Base-by-base conservation (phyloP, 2,888 invertebrate species). In the Salticus scenicus region DNA sequence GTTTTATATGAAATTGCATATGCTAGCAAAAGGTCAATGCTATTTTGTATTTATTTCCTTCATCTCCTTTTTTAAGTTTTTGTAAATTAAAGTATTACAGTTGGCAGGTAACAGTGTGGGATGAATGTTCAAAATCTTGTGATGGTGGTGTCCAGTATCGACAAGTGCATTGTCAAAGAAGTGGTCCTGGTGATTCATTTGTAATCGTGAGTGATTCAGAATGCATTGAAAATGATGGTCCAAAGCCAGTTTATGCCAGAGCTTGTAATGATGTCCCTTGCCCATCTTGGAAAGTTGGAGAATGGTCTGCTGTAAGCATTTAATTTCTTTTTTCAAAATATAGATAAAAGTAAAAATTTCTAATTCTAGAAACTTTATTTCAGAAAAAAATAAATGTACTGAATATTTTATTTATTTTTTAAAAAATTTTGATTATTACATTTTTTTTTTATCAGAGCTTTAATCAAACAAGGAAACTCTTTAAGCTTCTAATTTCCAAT, bases 211-310 rank as follows among this genome's bases (percentile, higher is more conserved):
- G 94, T 41, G 96, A 97, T 88, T 92, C 93, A 8, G 94, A 94
- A 87, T 98, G 97, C 90, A 92, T 94, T 57, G 93, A 94, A 66
- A 91, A 92, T 24, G 92, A 93, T 0, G 95, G 95, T 0, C 93
- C 94, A 0, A 95, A 95, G 90, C 96, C 96, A 0, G 92, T 93
- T 5, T 92, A 93, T 14, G 93, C 93, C 82, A 94, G 95, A 90
- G 93, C 93, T 76, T 98, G 98, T 91, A 96, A 93, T 76, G 94
- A 95, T 83, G 93, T 94, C 33, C 93, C 94, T 28, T 98, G 98
- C 90, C 97, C 98, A 0, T 93, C 93, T 74, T 98, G 97, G 95
- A 95, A 96, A 90, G 92, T 94, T 31, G 97, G 95, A 76, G 95
- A 95, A 5, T 99, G 98, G 98, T 95, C 94, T 31, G 47, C 71